Evolutionary conservation across 2,888 invertebrate genomes (phyloP).

Genomic region (Microctonus brassicae): DNA sequence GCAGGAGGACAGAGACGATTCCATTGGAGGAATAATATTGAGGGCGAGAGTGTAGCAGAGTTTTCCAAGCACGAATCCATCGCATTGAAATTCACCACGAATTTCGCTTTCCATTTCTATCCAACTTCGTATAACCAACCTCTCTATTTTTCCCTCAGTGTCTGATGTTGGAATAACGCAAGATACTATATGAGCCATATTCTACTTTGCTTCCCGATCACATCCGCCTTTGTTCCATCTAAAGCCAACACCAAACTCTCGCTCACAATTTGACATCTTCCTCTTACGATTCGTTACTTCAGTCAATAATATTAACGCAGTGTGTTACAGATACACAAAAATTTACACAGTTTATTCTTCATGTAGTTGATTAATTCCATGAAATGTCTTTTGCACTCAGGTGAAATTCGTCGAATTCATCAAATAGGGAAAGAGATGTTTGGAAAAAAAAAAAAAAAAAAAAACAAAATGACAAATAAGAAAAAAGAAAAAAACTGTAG

Average conservation of each 20-base stretch:
- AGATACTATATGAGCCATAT: conserved; percentile 34
- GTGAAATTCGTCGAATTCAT: conserved; percentile 9
- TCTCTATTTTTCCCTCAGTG: conserved; percentile 16
- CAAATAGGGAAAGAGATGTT: neutral
- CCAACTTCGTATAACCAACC: conserved; percentile 42
- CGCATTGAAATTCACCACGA: conserved; percentile 67
- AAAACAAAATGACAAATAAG: too few species aligned
- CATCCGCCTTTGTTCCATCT: conserved; percentile 58
- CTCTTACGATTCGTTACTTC: conserved; percentile 25
- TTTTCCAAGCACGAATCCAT: conserved; percentile 64
- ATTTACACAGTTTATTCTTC: too few species aligned
- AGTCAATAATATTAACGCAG: conserved; percentile 11
- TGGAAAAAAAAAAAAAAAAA: conserved; percentile 1
- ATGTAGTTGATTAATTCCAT: neutral
- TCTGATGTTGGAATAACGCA: conserved; percentile 7
- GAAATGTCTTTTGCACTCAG: neutral
- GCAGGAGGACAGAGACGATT: neutral
- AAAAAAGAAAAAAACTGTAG: neutral
- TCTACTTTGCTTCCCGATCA: conserved; percentile 59
- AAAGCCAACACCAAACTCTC: conserved; percentile 42
- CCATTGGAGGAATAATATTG: conserved; percentile 32
- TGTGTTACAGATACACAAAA: too few species aligned
- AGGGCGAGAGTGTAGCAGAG: conserved; percentile 47
- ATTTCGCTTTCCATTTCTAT: conserved; percentile 69
- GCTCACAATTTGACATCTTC: conserved; percentile 43